Evolutionary conservation across 2,888 invertebrate genomes (phyloP), one percentile per base, ranked within the genome.

Genomic region (Tachystola acroxantha): DNA sequence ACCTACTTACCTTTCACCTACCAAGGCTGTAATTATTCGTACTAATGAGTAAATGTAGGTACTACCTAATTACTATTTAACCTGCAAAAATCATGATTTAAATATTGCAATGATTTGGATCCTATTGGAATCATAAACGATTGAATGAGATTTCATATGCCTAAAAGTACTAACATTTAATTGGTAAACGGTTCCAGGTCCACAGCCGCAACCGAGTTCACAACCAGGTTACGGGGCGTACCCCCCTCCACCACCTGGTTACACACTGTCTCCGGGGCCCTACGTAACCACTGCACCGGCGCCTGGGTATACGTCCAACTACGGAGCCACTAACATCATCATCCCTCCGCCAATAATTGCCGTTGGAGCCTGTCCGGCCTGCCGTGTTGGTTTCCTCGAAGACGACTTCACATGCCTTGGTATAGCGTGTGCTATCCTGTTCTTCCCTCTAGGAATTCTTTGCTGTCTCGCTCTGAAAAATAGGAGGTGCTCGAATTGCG

Each of bases 371-470:
- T 97, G 96, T 71, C 96, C 96, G 1, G 94, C 94, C 1, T 97
- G 96, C 64, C 88, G 96, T 50, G 94, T 96, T 40, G 97, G 96
- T 10, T 89, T 94, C 14, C 80, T 96, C 27, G 95, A 96, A 77
- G 96, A 96, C 55, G 94, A 96, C 63, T 96, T 93, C 72, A 93
- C 96, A 0, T 94, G 94, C 57, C 86, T 94, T 29, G 97, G 96
- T 38, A 87, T 97, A 9, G 80, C 93, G 37, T 96, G 96, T 75
- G 95, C 95, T 11, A 93, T 96, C 43, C 79, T 94, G 19, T 95
- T 94, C 75, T 97, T 97, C 64, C 97, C 97, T 0, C 34, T 96
- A 24, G 97, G 97, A 20, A 91, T 97, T 43, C 75, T 97, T 6
- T 96, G 96, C 68, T 97, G 97, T 67, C 85, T 97, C 33, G 91